These are phyloP conservation scores for Hesperophylax magnus DNA, from an alignment of 1,140 invertebrate genomes.

Conservation along the genomic window DNA sequence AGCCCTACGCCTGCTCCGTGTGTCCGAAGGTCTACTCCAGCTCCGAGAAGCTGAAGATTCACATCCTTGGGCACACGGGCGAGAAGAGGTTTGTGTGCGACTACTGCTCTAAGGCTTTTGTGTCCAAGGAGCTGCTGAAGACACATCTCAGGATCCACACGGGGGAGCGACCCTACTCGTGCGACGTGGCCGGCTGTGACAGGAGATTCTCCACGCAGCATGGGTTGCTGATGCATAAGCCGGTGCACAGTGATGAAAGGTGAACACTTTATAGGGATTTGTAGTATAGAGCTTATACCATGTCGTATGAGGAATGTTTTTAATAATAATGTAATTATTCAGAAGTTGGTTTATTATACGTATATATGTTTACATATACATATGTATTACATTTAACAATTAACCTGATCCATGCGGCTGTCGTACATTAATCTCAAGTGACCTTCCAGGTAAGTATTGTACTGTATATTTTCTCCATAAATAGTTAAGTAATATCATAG, in stretches of 20 bases:
- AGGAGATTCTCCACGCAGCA: conserved; percentile 40
- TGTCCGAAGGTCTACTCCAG: conserved; percentile 68
- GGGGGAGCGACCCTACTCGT: conserved; percentile 67
- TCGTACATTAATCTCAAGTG: too few relatives aligned
- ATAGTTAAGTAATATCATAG: too few relatives aligned
- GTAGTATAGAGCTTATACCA: too few relatives aligned
- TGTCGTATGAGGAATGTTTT: too few relatives aligned
- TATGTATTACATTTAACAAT: too few relatives aligned
- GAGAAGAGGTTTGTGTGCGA: conserved; percentile 70
- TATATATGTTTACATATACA: too few relatives aligned
- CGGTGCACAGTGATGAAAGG: conserved; percentile 43
- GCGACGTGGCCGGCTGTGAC: conserved; percentile 69
- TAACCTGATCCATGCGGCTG: too few relatives aligned
- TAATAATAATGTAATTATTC: too few relatives aligned
- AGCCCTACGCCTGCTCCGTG: conserved; percentile 71
- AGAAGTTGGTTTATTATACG: too few relatives aligned
- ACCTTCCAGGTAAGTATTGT: too few relatives aligned
- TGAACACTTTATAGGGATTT: neutral
- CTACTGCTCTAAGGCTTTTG: conserved; percentile 65
- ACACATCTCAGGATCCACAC: conserved; percentile 65
- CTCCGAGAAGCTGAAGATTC: conserved; percentile 64
- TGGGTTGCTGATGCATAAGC: conserved; percentile 46
- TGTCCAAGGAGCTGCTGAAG: conserved; percentile 67
- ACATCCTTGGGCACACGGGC: conserved; percentile 72
- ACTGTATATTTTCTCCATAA: too few relatives aligned